These are phyloP conservation scores for Caenorhabditis angaria DNA, from an alignment of 2,888 invertebrate genomes.

Conservation along the genomic window DNA sequence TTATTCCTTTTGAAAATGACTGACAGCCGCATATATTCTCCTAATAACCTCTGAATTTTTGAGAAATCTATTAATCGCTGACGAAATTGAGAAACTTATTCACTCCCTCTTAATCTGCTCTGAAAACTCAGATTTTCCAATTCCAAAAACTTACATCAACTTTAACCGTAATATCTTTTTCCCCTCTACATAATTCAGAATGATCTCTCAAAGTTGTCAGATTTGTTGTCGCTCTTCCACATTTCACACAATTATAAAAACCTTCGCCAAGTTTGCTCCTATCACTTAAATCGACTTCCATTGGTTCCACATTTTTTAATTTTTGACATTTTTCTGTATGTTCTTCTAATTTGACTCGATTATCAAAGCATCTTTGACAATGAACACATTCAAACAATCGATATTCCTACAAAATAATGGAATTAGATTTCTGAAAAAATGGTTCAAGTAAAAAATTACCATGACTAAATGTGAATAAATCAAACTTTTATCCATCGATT, in stretches of 20 bases:
- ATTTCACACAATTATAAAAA: background rate
- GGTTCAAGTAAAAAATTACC: background rate
- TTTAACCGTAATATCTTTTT: background rate
- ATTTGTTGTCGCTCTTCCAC: background rate
- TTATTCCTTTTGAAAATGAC: too few relatives aligned
- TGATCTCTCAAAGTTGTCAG: background rate
- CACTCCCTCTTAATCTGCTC: too few relatives aligned
- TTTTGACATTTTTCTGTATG: constrained; percentile 8
- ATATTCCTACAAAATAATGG: constrained; percentile 10
- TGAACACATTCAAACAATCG: constrained; percentile 4
- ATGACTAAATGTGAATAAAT: constrained; percentile 9
- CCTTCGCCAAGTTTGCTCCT: background rate
- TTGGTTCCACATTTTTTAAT: background rate
- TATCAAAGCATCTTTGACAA: constrained; percentile 12
- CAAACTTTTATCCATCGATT: constrained; percentile 6
- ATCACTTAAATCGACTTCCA: background rate
- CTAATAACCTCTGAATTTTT: too few relatives aligned
- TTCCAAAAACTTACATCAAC: constrained; percentile 1
- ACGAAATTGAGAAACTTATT: too few relatives aligned
- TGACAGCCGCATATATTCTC: too few relatives aligned
- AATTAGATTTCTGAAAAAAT: background rate
- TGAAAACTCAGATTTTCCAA: too few relatives aligned
- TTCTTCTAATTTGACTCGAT: background rate
- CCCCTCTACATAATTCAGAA: background rate
- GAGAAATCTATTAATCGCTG: too few relatives aligned